Percentiles rank a stretch among this genome's conserved stretches.
Conservation (phyloP, 2,888 invertebrate genomes). For the Cactoblastis cactorum region DNA sequence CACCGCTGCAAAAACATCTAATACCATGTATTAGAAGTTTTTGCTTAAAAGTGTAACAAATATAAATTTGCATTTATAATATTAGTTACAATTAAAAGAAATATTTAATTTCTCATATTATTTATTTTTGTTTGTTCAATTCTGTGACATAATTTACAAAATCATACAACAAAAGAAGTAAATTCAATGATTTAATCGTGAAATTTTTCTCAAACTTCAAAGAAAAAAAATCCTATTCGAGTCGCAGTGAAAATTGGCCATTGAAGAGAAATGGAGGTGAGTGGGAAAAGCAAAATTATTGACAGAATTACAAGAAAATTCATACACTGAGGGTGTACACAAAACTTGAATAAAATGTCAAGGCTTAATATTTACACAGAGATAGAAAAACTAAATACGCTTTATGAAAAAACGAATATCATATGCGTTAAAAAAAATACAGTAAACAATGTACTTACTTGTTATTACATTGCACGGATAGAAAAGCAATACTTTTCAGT, state of each 20-base stretch:
- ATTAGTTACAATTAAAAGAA: too few species aligned
- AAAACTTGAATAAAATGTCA: slow-evolving; percentile 35
- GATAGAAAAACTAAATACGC: slow-evolving; percentile 1
- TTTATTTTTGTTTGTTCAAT: too few species aligned
- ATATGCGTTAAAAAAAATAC: not conserved
- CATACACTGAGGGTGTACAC: slow-evolving; percentile 41
- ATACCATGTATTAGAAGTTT: too few species aligned
- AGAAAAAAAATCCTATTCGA: slow-evolving; percentile 53
- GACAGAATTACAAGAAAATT: slow-evolving; percentile 58
- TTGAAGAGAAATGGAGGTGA: slow-evolving; percentile 36
- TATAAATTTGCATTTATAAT: too few species aligned
- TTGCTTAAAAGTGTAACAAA: too few species aligned
- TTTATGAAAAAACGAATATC: not conserved
- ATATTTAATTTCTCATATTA: too few species aligned
- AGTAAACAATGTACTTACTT: too few species aligned
- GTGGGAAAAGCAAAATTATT: slow-evolving; percentile 52
- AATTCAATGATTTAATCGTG: not conserved
- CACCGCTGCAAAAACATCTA: too few species aligned
- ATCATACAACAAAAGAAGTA: not conserved
- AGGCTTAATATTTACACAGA: slow-evolving; percentile 28
- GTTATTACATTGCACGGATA: too few species aligned
- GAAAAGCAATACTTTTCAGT: too few species aligned
- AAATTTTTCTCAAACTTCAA: slow-evolving; percentile 26
- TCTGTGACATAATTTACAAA: not conserved
- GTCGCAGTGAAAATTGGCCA: slow-evolving; percentile 59